A percentile compares a stretch with the other conserved stretches of the same genome.
phyloP scores from a whole-genome alignment of 2,113 vertebrate species.

The Pterophyllum scalare region DNA sequence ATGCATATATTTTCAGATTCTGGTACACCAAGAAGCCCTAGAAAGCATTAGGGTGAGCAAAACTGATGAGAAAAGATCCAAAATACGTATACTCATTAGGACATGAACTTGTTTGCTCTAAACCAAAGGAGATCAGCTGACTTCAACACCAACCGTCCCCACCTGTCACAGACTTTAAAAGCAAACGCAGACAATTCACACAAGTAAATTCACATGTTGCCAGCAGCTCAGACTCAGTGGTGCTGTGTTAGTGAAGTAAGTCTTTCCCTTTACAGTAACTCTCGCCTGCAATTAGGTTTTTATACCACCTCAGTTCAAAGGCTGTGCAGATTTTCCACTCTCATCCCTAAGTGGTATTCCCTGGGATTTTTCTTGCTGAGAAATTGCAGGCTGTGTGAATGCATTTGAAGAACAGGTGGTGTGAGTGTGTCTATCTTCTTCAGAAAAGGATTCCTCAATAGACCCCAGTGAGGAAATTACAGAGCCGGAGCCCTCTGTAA shows the following conservation, averaged over 20 bases:
- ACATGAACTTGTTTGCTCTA: too few relatives aligned
- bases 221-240: neutral
- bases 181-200: too few relatives aligned
- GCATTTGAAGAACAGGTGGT: slow-evolving; percentile 74
- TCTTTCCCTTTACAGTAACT: slow-evolving; percentile 12
- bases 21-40: too few relatives aligned
- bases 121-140: too few relatives aligned
- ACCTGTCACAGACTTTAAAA: too few relatives aligned
- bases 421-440: slow-evolving; percentile 34
- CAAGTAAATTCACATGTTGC: neutral
- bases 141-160: too few relatives aligned
- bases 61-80: too few relatives aligned
- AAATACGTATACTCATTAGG: too few relatives aligned
- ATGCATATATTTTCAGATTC: too few relatives aligned
- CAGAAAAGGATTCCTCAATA: slow-evolving; percentile 34
- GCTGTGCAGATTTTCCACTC: slow-evolving; percentile 44
- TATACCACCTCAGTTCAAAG: slow-evolving; percentile 56
- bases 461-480: slow-evolving; percentile 69
- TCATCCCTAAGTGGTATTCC: slow-evolving; percentile 25
- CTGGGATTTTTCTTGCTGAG: neutral
- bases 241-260: slow-evolving; percentile 21
- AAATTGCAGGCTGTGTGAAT: slow-evolving; percentile 66
- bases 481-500: slow-evolving; percentile 53
- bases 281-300: slow-evolving; percentile 55
- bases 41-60: too few relatives aligned